Percentiles rank a stretch among this genome's conserved stretches.
These are phyloP conservation scores for Herpetotheres cachinnans DNA, from an alignment of 2,113 vertebrate genomes.

Conservation along the genomic window DNA sequence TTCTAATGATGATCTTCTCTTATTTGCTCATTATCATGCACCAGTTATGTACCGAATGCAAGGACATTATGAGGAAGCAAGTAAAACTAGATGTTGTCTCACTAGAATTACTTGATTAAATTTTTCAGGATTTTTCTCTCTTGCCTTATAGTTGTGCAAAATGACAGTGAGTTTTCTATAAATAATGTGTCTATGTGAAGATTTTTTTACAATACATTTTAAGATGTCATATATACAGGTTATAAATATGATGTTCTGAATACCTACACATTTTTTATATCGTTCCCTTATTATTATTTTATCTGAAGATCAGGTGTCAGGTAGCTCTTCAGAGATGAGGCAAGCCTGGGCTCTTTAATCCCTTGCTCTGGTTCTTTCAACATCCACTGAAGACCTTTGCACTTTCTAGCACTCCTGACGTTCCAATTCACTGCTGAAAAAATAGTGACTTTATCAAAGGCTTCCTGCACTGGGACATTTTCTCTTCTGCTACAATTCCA, in stretches of 20 bases:
- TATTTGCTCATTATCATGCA: background rate
- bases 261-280: background rate
- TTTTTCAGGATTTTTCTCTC: background rate
- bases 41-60: background rate
- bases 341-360: background rate
- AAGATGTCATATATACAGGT: background rate
- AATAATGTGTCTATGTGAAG: background rate
- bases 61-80: background rate
- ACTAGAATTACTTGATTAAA: background rate
- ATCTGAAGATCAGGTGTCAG: background rate
- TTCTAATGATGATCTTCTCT: background rate
- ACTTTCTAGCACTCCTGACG: rapidly evolving
- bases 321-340: background rate
- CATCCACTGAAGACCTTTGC: background rate
- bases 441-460: background rate
- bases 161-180: background rate
- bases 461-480: background rate
- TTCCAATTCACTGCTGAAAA: background rate
- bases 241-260: background rate
- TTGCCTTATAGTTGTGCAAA: background rate
- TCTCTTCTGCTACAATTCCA: background rate
- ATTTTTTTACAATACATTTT: background rate
- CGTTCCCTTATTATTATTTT: background rate
- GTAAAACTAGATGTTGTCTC: background rate
- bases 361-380: background rate